Percentiles rank a stretch among this genome's conserved stretches.
phyloP scores from a whole-genome alignment of 2,797 vertebrate genomes.

The Acanthurus lineatus region DNA sequence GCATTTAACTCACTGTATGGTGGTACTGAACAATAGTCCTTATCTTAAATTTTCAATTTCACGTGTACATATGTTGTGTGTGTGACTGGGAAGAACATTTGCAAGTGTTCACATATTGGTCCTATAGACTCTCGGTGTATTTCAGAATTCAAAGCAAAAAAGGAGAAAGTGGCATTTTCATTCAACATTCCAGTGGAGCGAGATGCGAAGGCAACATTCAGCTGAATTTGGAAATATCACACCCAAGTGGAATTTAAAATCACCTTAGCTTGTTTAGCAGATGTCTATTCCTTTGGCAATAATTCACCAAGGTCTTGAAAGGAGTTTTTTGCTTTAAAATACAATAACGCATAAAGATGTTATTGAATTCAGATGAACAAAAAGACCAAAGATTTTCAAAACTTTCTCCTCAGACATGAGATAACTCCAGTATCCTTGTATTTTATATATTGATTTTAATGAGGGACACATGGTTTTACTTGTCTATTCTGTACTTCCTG shows the following conservation, averaged over 20 bases:
- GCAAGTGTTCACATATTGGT: background rate
- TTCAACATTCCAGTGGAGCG: background rate
- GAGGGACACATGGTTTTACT: background rate
- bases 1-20: background rate
- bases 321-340: background rate
- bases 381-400: background rate
- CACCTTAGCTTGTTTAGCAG: conserved; percentile 5
- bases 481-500: background rate
- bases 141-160: too few species aligned
- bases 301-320: background rate
- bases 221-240: background rate
- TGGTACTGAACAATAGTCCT: background rate
- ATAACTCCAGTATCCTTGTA: background rate
- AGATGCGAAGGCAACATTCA: background rate
- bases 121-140: background rate
- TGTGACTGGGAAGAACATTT: background rate
- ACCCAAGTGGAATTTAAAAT: conserved; percentile 1
- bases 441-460: background rate
- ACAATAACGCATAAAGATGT: background rate
- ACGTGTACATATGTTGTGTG: background rate
- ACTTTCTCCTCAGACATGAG: background rate
- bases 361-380: background rate
- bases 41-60: background rate
- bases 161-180: background rate
- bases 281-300: background rate